phyloP scores from a whole-genome alignment of 1,140 invertebrate genomes.

The Ceratoteleas bidentatus region DNA sequence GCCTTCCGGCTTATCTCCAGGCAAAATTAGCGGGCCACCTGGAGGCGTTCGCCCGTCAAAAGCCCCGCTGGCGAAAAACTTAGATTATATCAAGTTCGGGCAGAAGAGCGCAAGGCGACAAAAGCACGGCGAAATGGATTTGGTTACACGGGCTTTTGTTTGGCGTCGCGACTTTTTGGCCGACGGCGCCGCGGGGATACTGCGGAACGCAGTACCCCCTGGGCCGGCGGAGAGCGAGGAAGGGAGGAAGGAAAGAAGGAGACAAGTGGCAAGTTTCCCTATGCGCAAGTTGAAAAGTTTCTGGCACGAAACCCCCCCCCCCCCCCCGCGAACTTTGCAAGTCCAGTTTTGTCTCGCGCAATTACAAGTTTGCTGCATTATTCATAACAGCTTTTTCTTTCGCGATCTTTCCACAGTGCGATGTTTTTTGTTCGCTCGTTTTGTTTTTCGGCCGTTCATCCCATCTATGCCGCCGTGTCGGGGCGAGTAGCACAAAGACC shows the following conservation, averaged over 20 bases:
- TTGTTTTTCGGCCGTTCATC: conserved; percentile 28
- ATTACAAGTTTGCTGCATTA: conserved; percentile 80
- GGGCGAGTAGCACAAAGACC: conserved; percentile 73
- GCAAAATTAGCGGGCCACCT: no score
- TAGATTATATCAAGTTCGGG: conserved; percentile 21
- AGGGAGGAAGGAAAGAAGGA: conserved; percentile 10
- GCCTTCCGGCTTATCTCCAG: no score
- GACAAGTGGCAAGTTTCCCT: conserved; percentile 73
- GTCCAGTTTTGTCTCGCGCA: conserved; percentile 77
- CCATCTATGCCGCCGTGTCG: conserved; percentile 7
- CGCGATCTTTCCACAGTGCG: conserved; percentile 16
- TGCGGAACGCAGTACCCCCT: no score
- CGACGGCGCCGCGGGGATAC: conserved; percentile 4
- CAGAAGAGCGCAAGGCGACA: conserved; percentile 1
- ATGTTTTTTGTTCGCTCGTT: no score
- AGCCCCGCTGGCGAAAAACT: conserved; percentile 12
- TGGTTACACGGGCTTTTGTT: conserved; percentile 53
- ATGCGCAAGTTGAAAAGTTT: conserved; percentile 64
- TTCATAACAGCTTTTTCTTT: conserved; percentile 73
- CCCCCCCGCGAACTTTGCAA: conserved; percentile 71
- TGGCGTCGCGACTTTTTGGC: conserved; percentile 39
- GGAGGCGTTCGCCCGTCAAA: neutral
- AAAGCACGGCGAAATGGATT: conserved; percentile 23
- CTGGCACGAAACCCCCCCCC: conserved; percentile 56
- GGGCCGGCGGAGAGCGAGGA: no score